Conservation (phyloP, 2,113 vertebrate genomes). For the Centropus bengalensis region DNA sequence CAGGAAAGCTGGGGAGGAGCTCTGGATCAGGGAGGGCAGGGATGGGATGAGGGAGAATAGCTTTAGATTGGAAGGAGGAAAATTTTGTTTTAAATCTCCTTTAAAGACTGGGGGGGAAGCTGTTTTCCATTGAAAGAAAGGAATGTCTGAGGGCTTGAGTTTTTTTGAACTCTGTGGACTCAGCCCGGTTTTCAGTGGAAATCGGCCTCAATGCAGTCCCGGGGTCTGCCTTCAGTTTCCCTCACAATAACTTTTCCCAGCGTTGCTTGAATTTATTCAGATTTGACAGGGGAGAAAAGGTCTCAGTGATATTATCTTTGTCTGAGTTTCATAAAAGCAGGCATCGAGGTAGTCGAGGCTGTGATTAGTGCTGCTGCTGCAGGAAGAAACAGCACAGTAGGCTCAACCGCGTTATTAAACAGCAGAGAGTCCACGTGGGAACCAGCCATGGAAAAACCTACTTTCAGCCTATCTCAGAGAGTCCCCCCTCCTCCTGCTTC, state of each 20-base stretch:
- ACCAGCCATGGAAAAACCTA: background rate
- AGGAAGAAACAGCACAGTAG: background rate
- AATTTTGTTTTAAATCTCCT: background rate
- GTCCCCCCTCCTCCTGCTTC: background rate
- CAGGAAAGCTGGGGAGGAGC: too few species aligned
- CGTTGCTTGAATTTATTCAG: conserved; percentile 55
- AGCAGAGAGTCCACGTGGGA: background rate
- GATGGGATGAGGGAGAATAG: too few species aligned
- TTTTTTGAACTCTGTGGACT: background rate
- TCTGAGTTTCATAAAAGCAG: conserved; percentile 62
- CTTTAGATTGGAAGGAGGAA: too few species aligned
- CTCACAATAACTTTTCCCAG: conserved; percentile 38
- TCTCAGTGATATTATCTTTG: conserved; percentile 59
- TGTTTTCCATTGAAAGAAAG: background rate
- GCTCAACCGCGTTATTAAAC: conserved; percentile 46
- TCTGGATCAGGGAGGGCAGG: too few species aligned
- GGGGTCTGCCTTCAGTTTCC: background rate
- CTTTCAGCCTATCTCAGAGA: background rate
- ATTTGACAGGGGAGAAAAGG: conserved; percentile 57
- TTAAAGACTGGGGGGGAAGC: background rate
- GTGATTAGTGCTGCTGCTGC: conserved; percentile 28
- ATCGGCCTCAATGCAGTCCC: background rate
- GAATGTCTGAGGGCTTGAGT: background rate
- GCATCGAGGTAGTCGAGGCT: conserved; percentile 16
- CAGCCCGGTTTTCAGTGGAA: conserved; percentile 3